Evolutionary conservation across 2,797 vertebrate species (phyloP).

Genomic region (Poecilia gillii): DNA sequence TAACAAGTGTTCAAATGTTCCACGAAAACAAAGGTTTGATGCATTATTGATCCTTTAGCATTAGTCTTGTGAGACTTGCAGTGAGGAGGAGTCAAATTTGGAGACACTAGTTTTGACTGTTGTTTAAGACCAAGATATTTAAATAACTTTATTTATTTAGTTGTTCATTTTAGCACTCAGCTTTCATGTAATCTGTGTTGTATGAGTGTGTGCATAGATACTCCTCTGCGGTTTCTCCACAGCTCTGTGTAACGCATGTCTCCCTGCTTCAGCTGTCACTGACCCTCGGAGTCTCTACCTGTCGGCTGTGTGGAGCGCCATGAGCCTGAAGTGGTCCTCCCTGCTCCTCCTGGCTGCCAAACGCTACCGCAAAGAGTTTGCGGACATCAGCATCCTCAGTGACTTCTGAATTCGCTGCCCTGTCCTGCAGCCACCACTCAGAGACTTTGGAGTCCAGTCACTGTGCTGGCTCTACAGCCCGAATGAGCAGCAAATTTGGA

Average conservation of each 20-base stretch:
- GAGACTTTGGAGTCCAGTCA: slow-evolving; percentile 17
- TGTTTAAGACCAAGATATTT: not conserved
- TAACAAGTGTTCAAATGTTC: not conserved
- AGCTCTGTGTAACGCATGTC: not conserved
- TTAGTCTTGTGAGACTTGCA: not conserved
- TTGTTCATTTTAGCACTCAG: not conserved
- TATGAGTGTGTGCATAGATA: not conserved
- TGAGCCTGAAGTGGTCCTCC: slow-evolving; percentile 92
- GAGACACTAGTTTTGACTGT: not conserved
- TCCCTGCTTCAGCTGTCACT: slow-evolving; percentile 78
- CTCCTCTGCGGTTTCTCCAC: not conserved
- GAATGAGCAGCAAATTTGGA: too few relatives aligned
- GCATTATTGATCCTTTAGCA: not conserved
- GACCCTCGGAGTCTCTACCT: slow-evolving; percentile 90
- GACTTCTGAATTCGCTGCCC: slow-evolving; percentile 84
- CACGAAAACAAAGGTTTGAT: not conserved
- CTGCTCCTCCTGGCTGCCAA: slow-evolving; percentile 85
- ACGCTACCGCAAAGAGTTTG: slow-evolving; percentile 92
- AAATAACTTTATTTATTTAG: not conserved
- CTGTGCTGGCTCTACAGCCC: not conserved
- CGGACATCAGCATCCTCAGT: slow-evolving; percentile 95
- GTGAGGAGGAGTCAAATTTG: not conserved
- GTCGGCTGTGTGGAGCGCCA: slow-evolving; percentile 92
- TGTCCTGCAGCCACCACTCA: slow-evolving; percentile 5
- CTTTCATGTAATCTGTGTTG: not conserved